Percentiles rank a stretch among this genome's conserved stretches.
phyloP scores from a whole-genome alignment of 1,140 invertebrate genomes.

The Anadara kagoshimensis region DNA sequence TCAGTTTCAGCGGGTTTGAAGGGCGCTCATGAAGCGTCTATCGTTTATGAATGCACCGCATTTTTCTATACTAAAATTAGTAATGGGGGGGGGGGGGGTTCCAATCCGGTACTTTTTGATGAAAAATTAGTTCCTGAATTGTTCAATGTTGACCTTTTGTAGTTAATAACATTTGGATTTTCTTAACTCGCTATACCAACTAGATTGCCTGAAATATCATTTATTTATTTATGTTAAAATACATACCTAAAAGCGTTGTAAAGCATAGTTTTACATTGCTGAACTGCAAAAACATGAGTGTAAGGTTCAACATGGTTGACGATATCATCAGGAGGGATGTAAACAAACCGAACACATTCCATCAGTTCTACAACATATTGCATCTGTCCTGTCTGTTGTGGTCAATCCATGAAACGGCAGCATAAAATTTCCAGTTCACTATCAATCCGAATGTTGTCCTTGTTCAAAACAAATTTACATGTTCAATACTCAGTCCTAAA shows the following conservation, averaged over 20 bases:
- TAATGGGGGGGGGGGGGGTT: no score
- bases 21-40: no score
- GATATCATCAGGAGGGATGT: slow-evolving; percentile 44
- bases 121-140: no score
- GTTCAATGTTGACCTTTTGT: no score
- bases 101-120: no score
- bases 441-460: slow-evolving; percentile 34
- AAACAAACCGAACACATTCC: slow-evolving; percentile 35
- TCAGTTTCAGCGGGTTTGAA: no score
- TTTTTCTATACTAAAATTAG: no score
- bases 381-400: slow-evolving; percentile 40
- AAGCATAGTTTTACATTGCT: slow-evolving; percentile 40
- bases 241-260: slow-evolving; percentile 45
- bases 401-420: slow-evolving; percentile 45
- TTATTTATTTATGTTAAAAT: not conserved
- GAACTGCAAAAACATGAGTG: slow-evolving; percentile 28
- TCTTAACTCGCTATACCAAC: no score
- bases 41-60: no score
- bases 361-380: slow-evolving; percentile 29
- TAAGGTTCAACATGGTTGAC: slow-evolving; percentile 46
- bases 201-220: no score
- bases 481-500: slow-evolving; percentile 17
- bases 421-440: slow-evolving; percentile 47
- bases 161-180: no score
- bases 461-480: slow-evolving; percentile 31